These are phyloP conservation scores for Dinoponera quadriceps DNA, from an alignment of 1,140 invertebrate species.

Conservation along the genomic window DNA sequence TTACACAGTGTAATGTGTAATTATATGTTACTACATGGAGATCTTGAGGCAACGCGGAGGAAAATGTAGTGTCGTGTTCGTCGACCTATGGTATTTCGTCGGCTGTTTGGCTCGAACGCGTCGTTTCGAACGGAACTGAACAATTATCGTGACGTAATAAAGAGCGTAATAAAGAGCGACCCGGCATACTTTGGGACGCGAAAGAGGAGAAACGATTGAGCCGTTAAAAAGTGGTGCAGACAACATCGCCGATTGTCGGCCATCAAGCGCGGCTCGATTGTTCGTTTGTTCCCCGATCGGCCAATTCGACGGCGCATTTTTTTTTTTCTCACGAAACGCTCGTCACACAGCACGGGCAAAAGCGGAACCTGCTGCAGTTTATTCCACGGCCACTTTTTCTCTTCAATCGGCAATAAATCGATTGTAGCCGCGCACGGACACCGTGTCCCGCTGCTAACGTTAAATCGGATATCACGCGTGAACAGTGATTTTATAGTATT, in stretches of 20 bases:
- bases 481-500: neutral
- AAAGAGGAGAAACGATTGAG: slow-evolving; percentile 44
- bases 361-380: slow-evolving; percentile 39
- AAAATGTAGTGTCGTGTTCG: no score
- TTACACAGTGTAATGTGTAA: no score
- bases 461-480: slow-evolving; percentile 4
- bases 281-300: slow-evolving; percentile 63
- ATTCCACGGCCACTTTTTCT: slow-evolving; percentile 30
- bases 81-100: neutral
- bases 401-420: slow-evolving; percentile 36
- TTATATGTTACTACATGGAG: no score
- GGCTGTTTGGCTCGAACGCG: slow-evolving; percentile 3
- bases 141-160: slow-evolving; percentile 38
- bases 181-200: neutral
- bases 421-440: slow-evolving; percentile 4
- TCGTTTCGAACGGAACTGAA: slow-evolving; percentile 26
- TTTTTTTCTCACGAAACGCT: slow-evolving; percentile 44
- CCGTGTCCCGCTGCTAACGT: neutral
- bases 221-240: slow-evolving; percentile 47
- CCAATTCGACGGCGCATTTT: slow-evolving; percentile 58
- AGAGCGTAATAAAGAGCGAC: slow-evolving; percentile 48
- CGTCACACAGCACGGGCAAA: slow-evolving; percentile 51
- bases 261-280: slow-evolving; percentile 61
- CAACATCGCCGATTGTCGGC: slow-evolving; percentile 63
- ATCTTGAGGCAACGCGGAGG: no score